These are phyloP conservation scores for Lophotis ruficrista DNA, from an alignment of 2,113 vertebrate genomes.

Conservation along the genomic window DNA sequence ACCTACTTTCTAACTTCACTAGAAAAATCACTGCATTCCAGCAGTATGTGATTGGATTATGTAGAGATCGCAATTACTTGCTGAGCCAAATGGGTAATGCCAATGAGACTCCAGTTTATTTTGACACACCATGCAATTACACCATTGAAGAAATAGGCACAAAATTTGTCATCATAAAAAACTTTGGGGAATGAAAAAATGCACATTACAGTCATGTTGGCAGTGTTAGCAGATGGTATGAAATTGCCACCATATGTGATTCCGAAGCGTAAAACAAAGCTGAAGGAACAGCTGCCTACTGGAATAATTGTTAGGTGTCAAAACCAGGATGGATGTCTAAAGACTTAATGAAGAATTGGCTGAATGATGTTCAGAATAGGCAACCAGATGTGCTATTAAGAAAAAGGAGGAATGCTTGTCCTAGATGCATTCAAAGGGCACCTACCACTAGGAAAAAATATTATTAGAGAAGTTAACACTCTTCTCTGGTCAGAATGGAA, in stretches of 20 bases:
- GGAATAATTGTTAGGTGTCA: constrained; percentile 60
- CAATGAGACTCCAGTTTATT: background rate
- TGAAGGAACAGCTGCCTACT: constrained; percentile 52
- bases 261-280: background rate
- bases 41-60: background rate
- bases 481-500: background rate
- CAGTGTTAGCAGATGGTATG: constrained; percentile 44
- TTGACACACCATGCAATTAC: background rate
- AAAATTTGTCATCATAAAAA: constrained; percentile 33
- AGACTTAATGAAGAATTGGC: constrained; percentile 47
- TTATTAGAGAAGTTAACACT: background rate
- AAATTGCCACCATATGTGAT: constrained; percentile 60
- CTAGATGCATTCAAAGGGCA: background rate
- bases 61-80: background rate
- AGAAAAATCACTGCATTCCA: background rate
- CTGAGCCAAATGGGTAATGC: background rate
- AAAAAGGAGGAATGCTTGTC: constrained; percentile 7
- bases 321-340: constrained; percentile 44
- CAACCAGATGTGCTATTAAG: constrained; percentile 5
- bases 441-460: background rate
- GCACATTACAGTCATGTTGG: background rate
- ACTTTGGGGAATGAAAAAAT: constrained; percentile 8
- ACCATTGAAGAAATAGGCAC: background rate
- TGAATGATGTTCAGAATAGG: background rate
- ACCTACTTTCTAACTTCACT: background rate